Conservation (phyloP, 1,140 invertebrate species). For the Dendrolimus kikuchii region DNA sequence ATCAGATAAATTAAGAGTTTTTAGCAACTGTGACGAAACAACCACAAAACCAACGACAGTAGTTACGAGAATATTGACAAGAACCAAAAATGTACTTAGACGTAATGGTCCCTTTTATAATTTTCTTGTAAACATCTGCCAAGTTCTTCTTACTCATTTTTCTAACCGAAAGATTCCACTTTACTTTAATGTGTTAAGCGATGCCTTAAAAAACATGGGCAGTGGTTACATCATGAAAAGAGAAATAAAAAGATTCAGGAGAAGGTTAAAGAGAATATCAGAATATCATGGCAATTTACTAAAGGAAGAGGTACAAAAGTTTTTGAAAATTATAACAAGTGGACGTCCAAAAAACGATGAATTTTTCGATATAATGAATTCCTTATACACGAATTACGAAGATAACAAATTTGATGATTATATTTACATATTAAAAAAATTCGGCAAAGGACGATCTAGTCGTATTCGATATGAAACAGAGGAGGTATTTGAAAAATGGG, state of each 20-base stretch:
- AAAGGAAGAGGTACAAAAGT: slow-evolving; percentile 13
- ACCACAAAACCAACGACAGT: background rate
- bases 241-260: slow-evolving; percentile 15
- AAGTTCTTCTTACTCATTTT: slow-evolving; percentile 15
- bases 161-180: slow-evolving; percentile 6
- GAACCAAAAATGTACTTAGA: background rate
- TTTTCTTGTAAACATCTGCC: slow-evolving; percentile 20
- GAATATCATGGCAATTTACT: slow-evolving; percentile 9
- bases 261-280: slow-evolving; percentile 11
- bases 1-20: no score
- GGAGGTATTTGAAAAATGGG: slow-evolving; percentile 13
- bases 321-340: slow-evolving; percentile 14
- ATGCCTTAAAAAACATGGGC: slow-evolving; percentile 13
- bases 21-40: background rate
- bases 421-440: slow-evolving; percentile 22
- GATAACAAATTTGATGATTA: slow-evolving; percentile 27
- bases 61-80: slow-evolving; percentile 3
- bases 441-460: slow-evolving; percentile 8
- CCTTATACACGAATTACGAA: slow-evolving; percentile 16
- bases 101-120: slow-evolving; percentile 24
- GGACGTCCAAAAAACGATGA: slow-evolving; percentile 15
- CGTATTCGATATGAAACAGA: slow-evolving; percentile 19
- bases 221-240: slow-evolving; percentile 14
- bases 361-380: slow-evolving; percentile 24
- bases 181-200: slow-evolving; percentile 18